phyloP scores from a whole-genome alignment of 2,888 invertebrate genomes.

The Blomia tropicalis region DNA sequence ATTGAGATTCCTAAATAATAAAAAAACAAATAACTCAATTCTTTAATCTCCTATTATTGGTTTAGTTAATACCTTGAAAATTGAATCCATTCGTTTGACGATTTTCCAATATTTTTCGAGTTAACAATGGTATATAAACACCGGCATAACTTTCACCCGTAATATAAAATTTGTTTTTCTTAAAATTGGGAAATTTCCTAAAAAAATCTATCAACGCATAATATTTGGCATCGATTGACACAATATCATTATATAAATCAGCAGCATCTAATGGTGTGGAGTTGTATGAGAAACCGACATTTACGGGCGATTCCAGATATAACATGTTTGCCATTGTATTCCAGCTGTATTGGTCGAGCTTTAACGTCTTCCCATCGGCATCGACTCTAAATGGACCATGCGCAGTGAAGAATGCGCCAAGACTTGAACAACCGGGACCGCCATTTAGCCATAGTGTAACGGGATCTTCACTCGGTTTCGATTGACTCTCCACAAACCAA shows the following conservation, averaged over 20 bases:
- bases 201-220: constrained; percentile 40
- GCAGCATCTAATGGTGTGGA: constrained; percentile 31
- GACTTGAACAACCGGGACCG: constrained; percentile 32
- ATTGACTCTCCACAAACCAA: constrained; percentile 32
- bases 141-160: constrained; percentile 42
- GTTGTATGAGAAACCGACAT: constrained; percentile 41
- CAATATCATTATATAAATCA: constrained; percentile 37
- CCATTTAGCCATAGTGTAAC: constrained; percentile 36
- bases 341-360: constrained; percentile 31
- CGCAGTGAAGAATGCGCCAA: constrained; percentile 31
- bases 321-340: constrained; percentile 38
- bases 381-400: constrained; percentile 35
- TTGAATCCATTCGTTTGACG: too few species aligned
- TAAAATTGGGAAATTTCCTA: constrained; percentile 37
- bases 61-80: not conserved
- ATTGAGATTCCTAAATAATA: constrained; percentile 39
- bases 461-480: constrained; percentile 33
- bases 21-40: too few species aligned
- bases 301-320: constrained; percentile 40
- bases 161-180: constrained; percentile 37
- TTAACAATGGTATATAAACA: constrained; percentile 39
- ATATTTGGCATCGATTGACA: constrained; percentile 38
- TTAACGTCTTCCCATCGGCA: constrained; percentile 28
- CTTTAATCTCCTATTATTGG: too few species aligned
- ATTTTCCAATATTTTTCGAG: constrained; percentile 27